A percentile compares a stretch with the other conserved stretches of the same genome.
phyloP scores from a whole-genome alignment of 2,113 vertebrate species.

The Semicossyphus pulcher region DNA sequence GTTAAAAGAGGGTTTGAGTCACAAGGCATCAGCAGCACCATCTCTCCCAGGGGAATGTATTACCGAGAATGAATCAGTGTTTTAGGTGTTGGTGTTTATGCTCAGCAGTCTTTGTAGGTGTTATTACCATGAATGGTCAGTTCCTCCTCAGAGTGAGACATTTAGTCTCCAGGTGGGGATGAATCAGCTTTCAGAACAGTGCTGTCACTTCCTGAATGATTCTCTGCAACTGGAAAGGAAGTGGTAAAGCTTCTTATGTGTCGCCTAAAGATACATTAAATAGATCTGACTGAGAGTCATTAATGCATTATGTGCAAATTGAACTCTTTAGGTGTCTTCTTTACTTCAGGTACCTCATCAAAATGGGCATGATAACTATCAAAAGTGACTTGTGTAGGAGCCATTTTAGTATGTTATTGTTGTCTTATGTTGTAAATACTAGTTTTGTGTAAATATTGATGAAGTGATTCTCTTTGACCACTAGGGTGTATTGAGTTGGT shows the following conservation, averaged over 20 bases:
- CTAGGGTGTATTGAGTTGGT: too few species aligned
- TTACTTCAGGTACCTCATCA: background rate
- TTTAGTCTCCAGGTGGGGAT: constrained; percentile 57
- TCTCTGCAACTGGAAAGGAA: constrained; percentile 8
- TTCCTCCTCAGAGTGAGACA: constrained; percentile 50
- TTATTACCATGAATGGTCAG: constrained; percentile 76
- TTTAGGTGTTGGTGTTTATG: constrained; percentile 56
- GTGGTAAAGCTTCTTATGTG: background rate
- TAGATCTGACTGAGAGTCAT: background rate
- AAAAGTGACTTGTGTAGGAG: too few species aligned
- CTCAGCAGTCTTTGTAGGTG: constrained; percentile 7
- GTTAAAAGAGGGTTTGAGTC: constrained; percentile 60
- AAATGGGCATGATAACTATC: background rate
- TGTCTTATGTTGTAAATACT: too few species aligned
- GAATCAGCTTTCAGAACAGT: constrained; percentile 65
- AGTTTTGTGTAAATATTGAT: too few species aligned
- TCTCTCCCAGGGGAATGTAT: constrained; percentile 45
- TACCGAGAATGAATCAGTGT: constrained; percentile 69
- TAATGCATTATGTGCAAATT: background rate
- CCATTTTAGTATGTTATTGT: too few species aligned
- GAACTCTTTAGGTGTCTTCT: too few species aligned
- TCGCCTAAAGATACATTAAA: background rate
- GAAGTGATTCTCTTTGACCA: too few species aligned
- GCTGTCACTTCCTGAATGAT: constrained; percentile 35
- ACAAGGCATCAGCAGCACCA: constrained; percentile 47